Evolutionary conservation across 1,140 invertebrate species (phyloP), one percentile per base, ranked within the genome.

Genomic region (Drosophila kurseongensis): DNA sequence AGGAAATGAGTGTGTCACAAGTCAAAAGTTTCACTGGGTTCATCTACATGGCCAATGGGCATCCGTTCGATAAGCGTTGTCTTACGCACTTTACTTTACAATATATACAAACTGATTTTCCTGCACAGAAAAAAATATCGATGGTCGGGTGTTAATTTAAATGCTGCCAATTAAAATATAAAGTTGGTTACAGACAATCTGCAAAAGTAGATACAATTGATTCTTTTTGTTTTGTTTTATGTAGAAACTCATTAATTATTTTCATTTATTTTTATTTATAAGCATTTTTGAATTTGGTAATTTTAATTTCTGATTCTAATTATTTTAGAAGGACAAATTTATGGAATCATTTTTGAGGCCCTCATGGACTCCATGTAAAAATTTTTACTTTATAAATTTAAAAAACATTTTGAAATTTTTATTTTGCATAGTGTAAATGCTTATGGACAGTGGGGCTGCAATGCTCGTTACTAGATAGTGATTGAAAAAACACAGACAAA

Each of bases 1-100:
- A 44, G 62, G 62, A 62, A 78, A 47, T 55, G 75, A 58, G 59
- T 67, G 54, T 79, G 68, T 72, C 68, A 58, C 66, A 50, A 71
- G 67, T 72, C 62, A 68, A 52, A 71, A 36, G 67, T 55, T 38
- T 55, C 16, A 4, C 50, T 55, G 40, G 66, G 62, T 48, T 69
- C 67, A 71, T 35, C 29, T 16, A 58, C 67, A 71, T 71, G 67
- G 66, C 66, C 67, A 57, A 68, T 7, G 42, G 48, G 50, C 62
- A 71, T 71, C 63, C 67, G 63, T 48, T 48, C 35, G 67, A 71
- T 65, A 65, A 65, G 48, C 48, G 4, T 14, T 7, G 14, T 29
- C 50, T 52, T 67, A 69, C 14, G 66, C 41, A 56, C 9, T 23
- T 23, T 16, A 52, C 23, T 58, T 40, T 48, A 27, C 55, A 68